Evolutionary conservation across 2,113 vertebrate species (phyloP), one percentile per base, ranked within the genome.

Genomic region (Eulemur macaco): DNA sequence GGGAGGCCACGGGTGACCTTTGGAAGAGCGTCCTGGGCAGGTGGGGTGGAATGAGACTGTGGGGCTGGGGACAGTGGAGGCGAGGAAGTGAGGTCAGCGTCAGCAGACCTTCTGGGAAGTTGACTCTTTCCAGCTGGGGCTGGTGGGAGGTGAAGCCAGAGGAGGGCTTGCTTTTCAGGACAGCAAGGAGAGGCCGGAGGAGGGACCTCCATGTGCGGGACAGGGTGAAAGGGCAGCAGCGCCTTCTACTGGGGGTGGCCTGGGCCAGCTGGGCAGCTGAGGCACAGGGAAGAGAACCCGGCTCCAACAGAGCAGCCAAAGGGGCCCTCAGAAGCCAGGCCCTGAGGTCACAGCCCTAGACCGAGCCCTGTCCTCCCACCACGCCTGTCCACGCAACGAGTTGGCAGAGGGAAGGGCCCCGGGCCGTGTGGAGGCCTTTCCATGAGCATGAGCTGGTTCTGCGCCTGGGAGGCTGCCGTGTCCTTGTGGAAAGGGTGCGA

Each of bases 31-130:
- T 8, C 31, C 45, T 45, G 71, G 66, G 47, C 0, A 0, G n/a
- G 56, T 3, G 29, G 18, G 47, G 42, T 78, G 52, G 71, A 81
- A 85, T 71, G 68, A 92, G 74, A 56, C 73, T 47, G 37, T 0
- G 1, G 93, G 76, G 25, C 66, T 0, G 2, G 76, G 58, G 58
- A 15, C 29, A 85, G 84, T 42, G 63, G 60, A 21, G 54, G 63
- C n/a, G 42, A 96, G 86, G 91, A 92, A 86, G 74, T 93, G 76
- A 77, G 29, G 81, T 56, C 50, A n/a, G 34, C 1, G 0, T 47
- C 37, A 66, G 91, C 85, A 58, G 64, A 47, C 39, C 87, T 91
- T 88, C 93, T n/a, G 69, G 89, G 91, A 89, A 76, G 42, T 3
- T 39, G 5, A 6, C 54, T 56, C 54, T 56, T 18, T 3, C 54